Conservation (phyloP, 2,113 vertebrate genomes). For the Cryptotis parvus region DNA sequence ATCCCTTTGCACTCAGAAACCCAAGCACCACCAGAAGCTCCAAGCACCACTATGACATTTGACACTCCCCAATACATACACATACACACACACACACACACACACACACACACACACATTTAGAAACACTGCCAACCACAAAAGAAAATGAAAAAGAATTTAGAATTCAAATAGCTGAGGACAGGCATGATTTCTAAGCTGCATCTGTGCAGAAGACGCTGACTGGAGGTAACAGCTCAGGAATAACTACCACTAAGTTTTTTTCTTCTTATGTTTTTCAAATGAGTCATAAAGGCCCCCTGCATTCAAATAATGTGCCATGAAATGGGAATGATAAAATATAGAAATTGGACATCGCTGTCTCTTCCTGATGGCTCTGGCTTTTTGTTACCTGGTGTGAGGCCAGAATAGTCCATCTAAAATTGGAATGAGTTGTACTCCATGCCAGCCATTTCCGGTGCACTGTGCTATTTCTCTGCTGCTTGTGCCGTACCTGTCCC, state of each 20-base stretch:
- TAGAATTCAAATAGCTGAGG: constrained; percentile 56
- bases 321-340: constrained; percentile 45
- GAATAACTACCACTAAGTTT: constrained; percentile 66
- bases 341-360: constrained; percentile 44
- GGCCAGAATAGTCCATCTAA: constrained; percentile 30
- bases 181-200: constrained; percentile 66
- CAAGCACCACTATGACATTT: too few relatives aligned
- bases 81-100: too few relatives aligned
- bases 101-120: too few relatives aligned
- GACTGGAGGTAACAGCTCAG: constrained; percentile 54
- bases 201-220: constrained; percentile 66
- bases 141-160: constrained; percentile 23
- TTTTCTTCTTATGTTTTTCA: constrained; percentile 65
- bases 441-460: neutral
- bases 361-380: constrained; percentile 51
- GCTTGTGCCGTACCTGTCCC: neutral
- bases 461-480: neutral
- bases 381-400: constrained; percentile 45
- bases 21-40: too few relatives aligned
- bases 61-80: too few relatives aligned
- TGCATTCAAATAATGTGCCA: constrained; percentile 51
- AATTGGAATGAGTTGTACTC: constrained; percentile 33
- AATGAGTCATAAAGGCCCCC: constrained; percentile 69
- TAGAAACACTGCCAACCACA: too few relatives aligned
- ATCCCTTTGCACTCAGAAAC: too few relatives aligned